These are phyloP conservation scores for Capitulum mitella DNA, from an alignment of 2,888 invertebrate genomes.

Conservation along the genomic window DNA sequence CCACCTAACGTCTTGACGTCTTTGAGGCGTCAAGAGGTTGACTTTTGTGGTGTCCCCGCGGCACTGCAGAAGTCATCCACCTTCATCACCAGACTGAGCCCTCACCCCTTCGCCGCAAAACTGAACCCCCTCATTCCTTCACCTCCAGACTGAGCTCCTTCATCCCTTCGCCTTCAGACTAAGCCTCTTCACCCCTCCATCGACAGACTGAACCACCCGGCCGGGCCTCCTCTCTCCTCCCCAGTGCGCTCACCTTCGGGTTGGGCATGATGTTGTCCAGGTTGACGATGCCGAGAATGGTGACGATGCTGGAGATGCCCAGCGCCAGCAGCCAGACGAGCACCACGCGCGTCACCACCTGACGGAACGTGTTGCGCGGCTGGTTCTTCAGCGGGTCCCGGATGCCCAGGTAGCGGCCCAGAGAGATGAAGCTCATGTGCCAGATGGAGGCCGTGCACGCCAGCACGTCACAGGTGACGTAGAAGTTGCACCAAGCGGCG, in stretches of 20 bases:
- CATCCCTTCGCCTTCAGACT: too few species aligned
- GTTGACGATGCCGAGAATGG: conserved; percentile 46
- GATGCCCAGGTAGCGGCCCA: conserved; percentile 50
- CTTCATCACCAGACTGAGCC: too few species aligned
- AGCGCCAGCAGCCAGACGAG: conserved; percentile 45
- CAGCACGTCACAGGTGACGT: conserved; percentile 71
- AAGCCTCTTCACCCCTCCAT: too few species aligned
- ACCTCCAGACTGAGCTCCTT: too few species aligned
- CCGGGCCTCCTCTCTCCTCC: too few species aligned
- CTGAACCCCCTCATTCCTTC: too few species aligned
- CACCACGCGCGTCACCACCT: conserved; percentile 30
- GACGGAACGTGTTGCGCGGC: conserved; percentile 39
- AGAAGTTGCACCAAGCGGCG: conserved; percentile 51
- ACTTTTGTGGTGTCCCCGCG: too few species aligned
- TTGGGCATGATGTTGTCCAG: conserved; percentile 44
- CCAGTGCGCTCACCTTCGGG: not conserved
- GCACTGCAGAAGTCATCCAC: too few species aligned
- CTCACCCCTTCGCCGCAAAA: too few species aligned
- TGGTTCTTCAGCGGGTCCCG: conserved; percentile 47
- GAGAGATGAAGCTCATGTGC: conserved; percentile 52
- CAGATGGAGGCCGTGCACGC: conserved; percentile 52
- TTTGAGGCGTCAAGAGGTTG: too few species aligned
- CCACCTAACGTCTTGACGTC: too few species aligned
- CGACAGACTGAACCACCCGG: too few species aligned
- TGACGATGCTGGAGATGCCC: conserved; percentile 47